phyloP scores from a whole-genome alignment of 2,113 vertebrate species.

The Felis chaus region DNA sequence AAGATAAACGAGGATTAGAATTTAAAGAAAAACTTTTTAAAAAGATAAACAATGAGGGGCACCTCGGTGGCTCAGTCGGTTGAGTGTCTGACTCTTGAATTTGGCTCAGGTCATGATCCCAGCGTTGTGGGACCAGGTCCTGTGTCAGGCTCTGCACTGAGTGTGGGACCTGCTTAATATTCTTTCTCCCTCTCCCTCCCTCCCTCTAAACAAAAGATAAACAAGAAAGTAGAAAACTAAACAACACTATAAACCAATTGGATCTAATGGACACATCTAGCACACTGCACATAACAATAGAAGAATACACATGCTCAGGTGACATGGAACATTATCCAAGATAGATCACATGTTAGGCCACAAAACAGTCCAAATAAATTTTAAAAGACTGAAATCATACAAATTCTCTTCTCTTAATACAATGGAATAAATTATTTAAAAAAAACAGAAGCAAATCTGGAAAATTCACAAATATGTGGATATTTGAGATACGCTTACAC shows the following conservation, averaged over 20 bases:
- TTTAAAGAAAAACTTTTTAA: neutral
- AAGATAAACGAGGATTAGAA: neutral
- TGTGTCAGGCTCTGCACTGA: too few relatives aligned
- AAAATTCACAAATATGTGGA: neutral
- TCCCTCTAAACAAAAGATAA: neutral
- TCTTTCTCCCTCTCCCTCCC: too few relatives aligned
- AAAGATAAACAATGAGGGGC: too few relatives aligned
- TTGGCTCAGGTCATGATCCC: too few relatives aligned
- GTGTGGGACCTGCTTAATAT: too few relatives aligned
- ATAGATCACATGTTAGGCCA: neutral
- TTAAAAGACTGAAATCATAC: neutral
- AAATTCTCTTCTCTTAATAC: neutral
- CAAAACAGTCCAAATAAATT: neutral
- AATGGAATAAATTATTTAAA: neutral
- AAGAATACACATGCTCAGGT: neutral
- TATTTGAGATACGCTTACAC: neutral
- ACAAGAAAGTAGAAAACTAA: neutral
- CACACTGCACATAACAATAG: neutral
- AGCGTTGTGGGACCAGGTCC: accelerated
- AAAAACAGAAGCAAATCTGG: neutral
- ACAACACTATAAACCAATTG: neutral
- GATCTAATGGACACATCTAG: neutral
- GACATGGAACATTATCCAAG: neutral
- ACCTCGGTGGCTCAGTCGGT: too few relatives aligned
- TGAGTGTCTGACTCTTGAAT: too few relatives aligned